Base-by-base conservation (phyloP, 2,113 vertebrate species). In the Cynocephalus volans region DNA sequence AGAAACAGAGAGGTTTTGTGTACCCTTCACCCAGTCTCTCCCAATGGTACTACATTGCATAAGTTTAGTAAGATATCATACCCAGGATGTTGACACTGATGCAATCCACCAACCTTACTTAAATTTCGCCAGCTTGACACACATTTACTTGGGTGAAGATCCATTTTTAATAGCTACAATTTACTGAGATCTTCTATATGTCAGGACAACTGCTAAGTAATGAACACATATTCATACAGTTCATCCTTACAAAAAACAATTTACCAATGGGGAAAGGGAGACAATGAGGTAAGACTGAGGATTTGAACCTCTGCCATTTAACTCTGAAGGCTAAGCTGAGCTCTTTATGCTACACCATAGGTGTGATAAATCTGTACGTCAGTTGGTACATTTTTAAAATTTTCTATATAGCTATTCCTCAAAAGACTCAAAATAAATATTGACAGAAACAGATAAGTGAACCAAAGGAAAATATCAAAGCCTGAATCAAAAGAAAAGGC, bases 391-490 rank as follows among this genome's bases (percentile, higher is more conserved):
- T 50, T 90, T 76, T 6, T 19, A 82, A 81, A 89, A 89, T 50
- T 36, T 26, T 83, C 2, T 24, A 75, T 75, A 8, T 31, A 95
- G 60, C 50, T 76, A 56, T 60, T 95, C 17, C 69, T 67, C 70
- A 84, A 58, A 76, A 84, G 80, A 24, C 23, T 58, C 69, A 95
- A 58, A 76, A 36, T 62, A 69, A 95, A 90, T 90, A 50, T 26
- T 28, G 41, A 67, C 41, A 90, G 41, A 84, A 95, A 73, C 23
- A 90, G 69, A 9, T 50, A 83, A 5, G 2, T 69, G 84, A 67
- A 60, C 48, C 31, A 84, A 83, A 58, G 15, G 24, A 70, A 65
- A 88, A 62, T 52, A 80, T 90, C 60, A 58, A 90, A 84, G 24
- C 62, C 52, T 69, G 60, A 84, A 90, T 31, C 31, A 36, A 76